These are phyloP conservation scores for Sporophila hypoxantha DNA, from an alignment of 2,113 vertebrate genomes.

Conservation along the genomic window DNA sequence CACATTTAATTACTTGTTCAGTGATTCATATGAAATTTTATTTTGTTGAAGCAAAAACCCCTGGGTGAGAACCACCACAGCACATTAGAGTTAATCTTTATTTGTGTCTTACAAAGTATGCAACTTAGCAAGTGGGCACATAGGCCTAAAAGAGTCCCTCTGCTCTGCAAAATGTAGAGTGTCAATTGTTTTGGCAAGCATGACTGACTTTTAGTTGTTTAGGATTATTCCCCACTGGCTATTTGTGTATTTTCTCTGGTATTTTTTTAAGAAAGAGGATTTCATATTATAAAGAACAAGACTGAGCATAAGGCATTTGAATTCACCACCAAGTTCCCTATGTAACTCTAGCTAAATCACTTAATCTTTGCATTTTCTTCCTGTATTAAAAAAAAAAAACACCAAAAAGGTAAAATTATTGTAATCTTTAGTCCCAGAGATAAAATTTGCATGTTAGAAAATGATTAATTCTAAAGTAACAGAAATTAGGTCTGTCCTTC, in stretches of 20 bases:
- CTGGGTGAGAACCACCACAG: neutral
- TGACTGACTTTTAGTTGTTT: constrained; percentile 21
- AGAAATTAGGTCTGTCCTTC: neutral
- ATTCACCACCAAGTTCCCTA: neutral
- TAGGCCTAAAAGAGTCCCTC: neutral
- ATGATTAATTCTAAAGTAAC: neutral
- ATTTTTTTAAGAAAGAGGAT: neutral
- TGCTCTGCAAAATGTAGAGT: neutral
- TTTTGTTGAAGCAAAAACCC: neutral
- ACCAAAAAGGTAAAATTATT: neutral
- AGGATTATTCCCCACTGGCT: neutral
- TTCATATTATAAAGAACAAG: neutral
- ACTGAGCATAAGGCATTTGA: neutral
- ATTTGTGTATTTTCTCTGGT: neutral
- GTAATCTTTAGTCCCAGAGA: neutral
- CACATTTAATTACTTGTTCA: neutral
- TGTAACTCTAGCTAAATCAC: neutral
- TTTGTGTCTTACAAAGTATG: neutral
- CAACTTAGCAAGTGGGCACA: neutral
- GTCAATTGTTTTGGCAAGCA: constrained; percentile 25
- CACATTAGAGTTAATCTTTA: neutral
- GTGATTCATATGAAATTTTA: neutral
- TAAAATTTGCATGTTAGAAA: neutral
- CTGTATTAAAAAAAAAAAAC: neutral
- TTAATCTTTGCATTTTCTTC: neutral